phyloP scores from a whole-genome alignment of 2,888 invertebrate species.

The Noctuana brunneofusca region DNA sequence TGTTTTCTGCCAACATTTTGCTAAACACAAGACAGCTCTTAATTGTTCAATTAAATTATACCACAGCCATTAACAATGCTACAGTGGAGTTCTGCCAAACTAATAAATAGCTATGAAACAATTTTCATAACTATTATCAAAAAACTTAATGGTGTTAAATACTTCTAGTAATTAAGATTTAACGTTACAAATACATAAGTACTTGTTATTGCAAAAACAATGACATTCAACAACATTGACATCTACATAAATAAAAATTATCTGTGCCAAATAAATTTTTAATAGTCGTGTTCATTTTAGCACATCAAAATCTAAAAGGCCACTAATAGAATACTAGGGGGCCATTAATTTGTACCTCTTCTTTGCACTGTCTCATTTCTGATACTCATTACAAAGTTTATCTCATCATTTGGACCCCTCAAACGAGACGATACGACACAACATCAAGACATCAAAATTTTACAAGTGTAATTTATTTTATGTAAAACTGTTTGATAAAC shows the following conservation, averaged over 20 bases:
- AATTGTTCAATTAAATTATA: conserved; percentile 40
- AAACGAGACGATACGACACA: conserved; percentile 57
- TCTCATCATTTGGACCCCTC: conserved; percentile 28
- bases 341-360: conserved; percentile 16
- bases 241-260: conserved; percentile 10
- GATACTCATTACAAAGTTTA: neutral
- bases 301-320: conserved; percentile 43
- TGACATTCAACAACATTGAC: conserved; percentile 21
- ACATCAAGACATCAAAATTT: conserved; percentile 67
- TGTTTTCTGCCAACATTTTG: conserved; percentile 32
- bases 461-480: conserved; percentile 30
- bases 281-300: conserved; percentile 5
- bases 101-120: conserved; percentile 45
- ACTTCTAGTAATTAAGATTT: conserved; percentile 42
- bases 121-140: conserved; percentile 42
- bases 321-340: conserved; percentile 6
- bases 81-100: conserved; percentile 60
- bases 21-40: conserved; percentile 39
- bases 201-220: conserved; percentile 42
- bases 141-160: conserved; percentile 56
- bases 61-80: conserved; percentile 73
- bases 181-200: conserved; percentile 48
- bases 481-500: neutral
- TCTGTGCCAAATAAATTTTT: conserved; percentile 24
- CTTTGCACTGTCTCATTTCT: conserved; percentile 6